These are phyloP conservation scores for Scatophagus argus DNA, from an alignment of 2,113 vertebrate genomes.

Conservation along the genomic window DNA sequence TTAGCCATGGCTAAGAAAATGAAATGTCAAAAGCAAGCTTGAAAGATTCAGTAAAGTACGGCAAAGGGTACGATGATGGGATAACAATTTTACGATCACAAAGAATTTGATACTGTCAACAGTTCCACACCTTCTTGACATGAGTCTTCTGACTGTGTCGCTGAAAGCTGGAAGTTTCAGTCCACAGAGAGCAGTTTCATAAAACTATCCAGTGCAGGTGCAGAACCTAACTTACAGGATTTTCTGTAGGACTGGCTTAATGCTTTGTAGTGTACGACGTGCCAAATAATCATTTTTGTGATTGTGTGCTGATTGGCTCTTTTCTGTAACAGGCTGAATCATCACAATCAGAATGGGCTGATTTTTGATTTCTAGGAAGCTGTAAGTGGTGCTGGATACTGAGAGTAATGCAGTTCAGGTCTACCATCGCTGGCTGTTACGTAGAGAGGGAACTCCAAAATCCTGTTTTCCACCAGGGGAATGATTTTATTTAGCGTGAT, in stretches of 20 bases:
- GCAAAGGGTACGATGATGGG: neutral
- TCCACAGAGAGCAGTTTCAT: neutral
- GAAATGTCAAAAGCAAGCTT: neutral
- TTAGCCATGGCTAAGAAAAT: neutral
- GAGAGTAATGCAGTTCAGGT: neutral
- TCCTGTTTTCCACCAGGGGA: conserved; percentile 64
- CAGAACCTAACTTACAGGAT: neutral
- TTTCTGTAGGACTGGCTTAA: neutral
- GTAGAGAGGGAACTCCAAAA: conserved; percentile 79
- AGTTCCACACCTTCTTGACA: neutral
- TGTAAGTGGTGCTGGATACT: neutral
- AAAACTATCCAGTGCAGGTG: neutral
- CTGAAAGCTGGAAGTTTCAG: neutral
- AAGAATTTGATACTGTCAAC: neutral
- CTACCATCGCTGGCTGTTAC: conserved; percentile 85
- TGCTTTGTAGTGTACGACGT: neutral
- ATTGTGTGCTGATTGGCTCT: conserved; percentile 12
- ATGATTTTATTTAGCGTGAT: conserved; percentile 79
- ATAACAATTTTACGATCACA: neutral
- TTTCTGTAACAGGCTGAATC: neutral
- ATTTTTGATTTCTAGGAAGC: neutral
- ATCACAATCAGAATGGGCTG: neutral
- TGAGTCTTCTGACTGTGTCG: neutral
- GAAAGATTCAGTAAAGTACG: neutral
- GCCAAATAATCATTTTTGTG: neutral